Base-by-base conservation (phyloP, 1,140 invertebrate species). In the Oreohelix idahoensis region DNA sequence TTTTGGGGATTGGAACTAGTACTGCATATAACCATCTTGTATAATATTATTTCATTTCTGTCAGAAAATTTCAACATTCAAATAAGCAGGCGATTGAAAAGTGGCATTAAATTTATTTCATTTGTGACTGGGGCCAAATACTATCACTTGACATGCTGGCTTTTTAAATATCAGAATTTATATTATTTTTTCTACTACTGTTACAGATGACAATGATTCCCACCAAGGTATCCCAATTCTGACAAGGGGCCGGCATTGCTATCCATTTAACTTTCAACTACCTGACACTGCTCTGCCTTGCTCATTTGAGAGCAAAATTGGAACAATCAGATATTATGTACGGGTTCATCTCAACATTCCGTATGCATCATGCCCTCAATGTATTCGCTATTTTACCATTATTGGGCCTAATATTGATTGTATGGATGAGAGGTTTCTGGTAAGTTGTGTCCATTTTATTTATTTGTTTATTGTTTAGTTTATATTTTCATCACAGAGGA, bases 361-460 rank as follows among this genome's bases (percentile, higher is more conserved):
- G 0, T 96, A 96, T 89, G 95, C 96, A 5, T 96, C 96, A 71
- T 96, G 96, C 5, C 96, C 96, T 0, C 96, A 97, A 92, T 96
- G 96, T 1, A 95, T 96, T 93, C 96, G 96, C 90, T 97, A 97
- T 90, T 97, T 97, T 90, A 96, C 96, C 0, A 94, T 97, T 51
- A 96, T 97, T 86, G 96, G 96, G 29, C 96, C 96, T 23, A 95
- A 96, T 88, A 96, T 96, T 87, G 96, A 97, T 91, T 97, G 96
- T 89, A 96, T 96, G 96, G 96, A 96, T 83, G 96, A 96, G 88
- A 95, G 96, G 91, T 96, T 96, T 91, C 93, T 96, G 93, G 96
- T 96, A 93, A 75, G 79, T 42, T 0, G 32, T 45, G n/a, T n/a
- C n/a, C n/a, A n/a, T n/a, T n/a, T n/a, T n/a, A n/a, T n/a, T n/a